Conservation (phyloP, 2,113 vertebrate species). For the Sylvilagus bachmani region DNA sequence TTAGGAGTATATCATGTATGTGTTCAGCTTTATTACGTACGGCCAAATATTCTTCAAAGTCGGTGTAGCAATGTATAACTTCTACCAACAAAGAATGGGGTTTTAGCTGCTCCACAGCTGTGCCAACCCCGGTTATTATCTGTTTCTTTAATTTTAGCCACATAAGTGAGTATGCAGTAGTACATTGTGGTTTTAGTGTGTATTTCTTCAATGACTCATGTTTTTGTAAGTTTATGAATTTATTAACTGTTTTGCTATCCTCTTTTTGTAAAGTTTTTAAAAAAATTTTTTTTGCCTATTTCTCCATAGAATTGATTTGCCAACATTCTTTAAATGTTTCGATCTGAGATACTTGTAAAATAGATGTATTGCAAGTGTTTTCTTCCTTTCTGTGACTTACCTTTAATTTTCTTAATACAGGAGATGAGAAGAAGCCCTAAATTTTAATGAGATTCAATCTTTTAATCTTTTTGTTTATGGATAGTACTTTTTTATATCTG, state of each 20-base stretch:
- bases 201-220: not conserved
- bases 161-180: not conserved
- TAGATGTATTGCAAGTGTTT: not conserved
- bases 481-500: not conserved
- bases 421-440: not conserved
- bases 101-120: not conserved
- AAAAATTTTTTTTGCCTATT: not conserved
- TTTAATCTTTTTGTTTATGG: not conserved
- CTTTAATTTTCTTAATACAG: not conserved
- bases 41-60: not conserved
- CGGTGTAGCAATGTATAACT: no score
- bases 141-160: not conserved
- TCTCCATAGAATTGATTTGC: not conserved
- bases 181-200: not conserved
- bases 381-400: not conserved
- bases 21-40: not conserved
- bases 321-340: not conserved
- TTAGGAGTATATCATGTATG: not conserved
- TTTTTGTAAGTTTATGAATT: not conserved
- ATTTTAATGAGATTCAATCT: not conserved
- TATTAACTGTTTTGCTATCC: not conserved
- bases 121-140: not conserved
- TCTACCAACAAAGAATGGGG: not conserved
- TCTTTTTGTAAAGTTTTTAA: not conserved
- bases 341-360: not conserved